Percentiles rank a stretch among this genome's conserved stretches.
These are phyloP conservation scores for Danionella cerebrum DNA, from an alignment of 2,113 vertebrate genomes.

Conservation along the genomic window DNA sequence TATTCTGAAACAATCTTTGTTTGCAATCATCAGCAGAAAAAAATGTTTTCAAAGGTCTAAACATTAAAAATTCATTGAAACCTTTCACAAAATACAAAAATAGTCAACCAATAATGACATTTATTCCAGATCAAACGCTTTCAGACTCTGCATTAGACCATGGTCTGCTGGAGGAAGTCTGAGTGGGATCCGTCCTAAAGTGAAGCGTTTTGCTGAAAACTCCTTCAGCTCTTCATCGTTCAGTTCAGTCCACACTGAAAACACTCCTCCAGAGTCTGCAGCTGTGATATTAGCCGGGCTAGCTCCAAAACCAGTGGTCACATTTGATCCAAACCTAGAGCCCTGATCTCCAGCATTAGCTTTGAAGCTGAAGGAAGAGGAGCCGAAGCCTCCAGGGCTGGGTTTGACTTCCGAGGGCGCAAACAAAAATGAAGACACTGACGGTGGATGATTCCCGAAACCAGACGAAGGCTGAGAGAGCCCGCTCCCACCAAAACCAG, in stretches of 20 bases:
- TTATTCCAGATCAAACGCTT: too few relatives aligned
- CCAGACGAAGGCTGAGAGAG: background rate
- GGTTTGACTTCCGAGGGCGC: background rate
- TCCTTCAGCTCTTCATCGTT: conserved; percentile 75
- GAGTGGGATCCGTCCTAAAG: conserved; percentile 74
- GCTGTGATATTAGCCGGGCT: background rate
- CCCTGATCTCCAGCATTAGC: background rate
- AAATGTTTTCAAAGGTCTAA: too few relatives aligned
- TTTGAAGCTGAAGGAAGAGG: conserved; percentile 53
- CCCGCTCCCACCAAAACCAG: background rate
- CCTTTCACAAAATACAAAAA: too few relatives aligned
- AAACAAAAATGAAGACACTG: conserved; percentile 55
- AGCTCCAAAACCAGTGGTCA: conserved; percentile 11
- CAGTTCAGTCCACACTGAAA: conserved; percentile 70
- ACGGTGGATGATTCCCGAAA: conserved; percentile 12
- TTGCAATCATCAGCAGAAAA: too few relatives aligned
- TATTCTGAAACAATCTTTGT: too few relatives aligned
- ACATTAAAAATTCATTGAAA: too few relatives aligned
- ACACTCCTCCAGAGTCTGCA: conserved; percentile 46
- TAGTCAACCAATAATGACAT: too few relatives aligned
- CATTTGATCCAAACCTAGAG: conserved; percentile 32
- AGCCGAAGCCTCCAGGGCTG: conserved; percentile 17
- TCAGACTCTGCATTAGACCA: conserved; percentile 35
- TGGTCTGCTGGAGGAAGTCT: conserved; percentile 68
- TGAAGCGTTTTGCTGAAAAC: conserved; percentile 74